Percentiles rank a stretch among this genome's conserved stretches.
These are phyloP conservation scores for Phenacoccus solenopsis DNA, from an alignment of 1,140 invertebrate genomes.

Conservation along the genomic window DNA sequence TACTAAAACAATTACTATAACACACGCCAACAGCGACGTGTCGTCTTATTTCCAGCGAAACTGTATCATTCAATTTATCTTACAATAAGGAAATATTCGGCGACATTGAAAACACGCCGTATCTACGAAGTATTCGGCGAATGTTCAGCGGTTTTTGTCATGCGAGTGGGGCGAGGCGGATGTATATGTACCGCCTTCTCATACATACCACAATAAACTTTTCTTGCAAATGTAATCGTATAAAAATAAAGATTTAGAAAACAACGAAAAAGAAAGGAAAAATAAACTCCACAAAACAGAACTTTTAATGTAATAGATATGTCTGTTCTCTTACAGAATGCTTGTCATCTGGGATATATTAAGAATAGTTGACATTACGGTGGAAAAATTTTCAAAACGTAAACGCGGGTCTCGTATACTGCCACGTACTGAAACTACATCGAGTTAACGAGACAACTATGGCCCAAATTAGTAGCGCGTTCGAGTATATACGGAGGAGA, in stretches of 20 bases:
- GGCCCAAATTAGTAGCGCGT: too few relatives aligned
- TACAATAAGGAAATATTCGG: not conserved
- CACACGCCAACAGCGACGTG: not conserved
- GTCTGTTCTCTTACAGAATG: not conserved
- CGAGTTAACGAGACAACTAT: too few relatives aligned
- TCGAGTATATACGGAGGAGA: too few relatives aligned
- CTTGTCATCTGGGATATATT: not conserved
- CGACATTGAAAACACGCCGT: not conserved
- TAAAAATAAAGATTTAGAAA: slow-evolving; percentile 4
- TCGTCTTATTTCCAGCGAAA: not conserved
- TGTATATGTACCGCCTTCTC: too few relatives aligned
- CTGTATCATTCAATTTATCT: not conserved
- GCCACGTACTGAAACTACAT: too few relatives aligned
- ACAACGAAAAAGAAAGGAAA: not conserved
- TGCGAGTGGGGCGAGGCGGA: not conserved
- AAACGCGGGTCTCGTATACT: too few relatives aligned
- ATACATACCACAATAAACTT: not conserved
- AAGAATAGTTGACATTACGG: not conserved
- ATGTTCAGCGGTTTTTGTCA: not conserved
- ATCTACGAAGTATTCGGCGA: not conserved
- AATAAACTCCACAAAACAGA: too few relatives aligned
- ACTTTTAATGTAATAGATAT: not conserved
- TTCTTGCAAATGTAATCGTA: not conserved
- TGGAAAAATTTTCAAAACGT: too few relatives aligned
- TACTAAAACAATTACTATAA: not conserved